Evolutionary conservation across 2,888 invertebrate species (phyloP).

Genomic region (Nycteola revayana): DNA sequence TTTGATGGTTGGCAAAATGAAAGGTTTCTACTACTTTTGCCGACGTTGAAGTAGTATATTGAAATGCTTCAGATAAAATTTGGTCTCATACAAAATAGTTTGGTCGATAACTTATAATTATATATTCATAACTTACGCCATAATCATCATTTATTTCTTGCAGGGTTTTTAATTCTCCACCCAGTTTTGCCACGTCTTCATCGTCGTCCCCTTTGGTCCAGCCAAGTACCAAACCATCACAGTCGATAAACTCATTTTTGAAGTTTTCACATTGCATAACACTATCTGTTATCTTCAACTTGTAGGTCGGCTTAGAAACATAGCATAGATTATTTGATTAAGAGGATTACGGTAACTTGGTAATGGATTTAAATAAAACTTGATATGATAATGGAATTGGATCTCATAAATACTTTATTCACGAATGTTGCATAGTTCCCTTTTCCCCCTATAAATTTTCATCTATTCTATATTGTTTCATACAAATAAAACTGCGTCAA

Average conservation of each 20-base stretch:
- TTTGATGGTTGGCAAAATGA: no score
- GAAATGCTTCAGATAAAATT: no score
- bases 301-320: constrained; percentile 5
- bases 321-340: not conserved
- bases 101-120: no score
- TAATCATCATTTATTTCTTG: constrained; percentile 5
- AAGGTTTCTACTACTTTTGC: no score
- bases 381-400: not conserved
- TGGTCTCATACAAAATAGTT: no score
- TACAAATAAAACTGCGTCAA: no score
- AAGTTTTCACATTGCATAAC: constrained; percentile 19
- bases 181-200: constrained; percentile 13
- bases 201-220: constrained; percentile 13
- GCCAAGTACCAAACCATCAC: constrained; percentile 11
- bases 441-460: not conserved
- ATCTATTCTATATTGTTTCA: no score
- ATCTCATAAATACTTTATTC: not conserved
- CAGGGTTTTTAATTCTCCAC: constrained; percentile 9
- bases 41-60: no score
- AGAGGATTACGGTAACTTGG: not conserved
- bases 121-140: constrained; percentile 23
- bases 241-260: constrained; percentile 18
- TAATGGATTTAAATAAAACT: not conserved
- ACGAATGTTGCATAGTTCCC: not conserved
- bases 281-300: constrained; percentile 15